Conservation (phyloP, 2,888 invertebrate species). For the Trypoxylon attenuatum region DNA sequence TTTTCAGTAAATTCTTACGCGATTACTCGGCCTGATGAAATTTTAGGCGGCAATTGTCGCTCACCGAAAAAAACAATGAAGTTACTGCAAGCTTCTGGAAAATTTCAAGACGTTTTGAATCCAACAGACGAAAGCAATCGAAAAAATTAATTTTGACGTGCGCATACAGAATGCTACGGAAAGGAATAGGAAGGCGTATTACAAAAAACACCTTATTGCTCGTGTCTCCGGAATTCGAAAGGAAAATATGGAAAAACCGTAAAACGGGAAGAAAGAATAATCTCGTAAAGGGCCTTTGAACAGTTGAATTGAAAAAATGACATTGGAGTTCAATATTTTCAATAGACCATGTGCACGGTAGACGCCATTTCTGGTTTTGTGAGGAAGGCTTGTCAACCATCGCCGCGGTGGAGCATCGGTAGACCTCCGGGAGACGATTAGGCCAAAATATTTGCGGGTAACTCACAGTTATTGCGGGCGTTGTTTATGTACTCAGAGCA, state of each 20-base stretch:
- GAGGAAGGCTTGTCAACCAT: constrained; percentile 69
- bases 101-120: no score
- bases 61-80: neutral
- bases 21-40: constrained; percentile 9
- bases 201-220: constrained; percentile 46
- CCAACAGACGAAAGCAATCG: constrained; percentile 8
- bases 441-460: constrained; percentile 52
- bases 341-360: constrained; percentile 65
- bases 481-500: constrained; percentile 53
- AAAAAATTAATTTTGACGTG: constrained; percentile 40
- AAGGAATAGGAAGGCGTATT: constrained; percentile 40
- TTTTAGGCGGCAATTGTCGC: neutral
- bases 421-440: constrained; percentile 55
- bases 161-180: constrained; percentile 31
- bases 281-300: constrained; percentile 23
- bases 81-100: neutral
- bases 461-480: constrained; percentile 59
- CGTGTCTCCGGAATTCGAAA: no score
- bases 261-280: constrained; percentile 23
- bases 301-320: constrained; percentile 24
- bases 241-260: no score
- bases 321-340: constrained; percentile 43
- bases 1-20: constrained; percentile 13
- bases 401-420: constrained; percentile 62
- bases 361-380: constrained; percentile 68